A percentile compares a stretch with the other conserved stretches of the same genome.
phyloP scores from a whole-genome alignment of 2,797 vertebrate genomes.

The Platyrinchus mystaceus region DNA sequence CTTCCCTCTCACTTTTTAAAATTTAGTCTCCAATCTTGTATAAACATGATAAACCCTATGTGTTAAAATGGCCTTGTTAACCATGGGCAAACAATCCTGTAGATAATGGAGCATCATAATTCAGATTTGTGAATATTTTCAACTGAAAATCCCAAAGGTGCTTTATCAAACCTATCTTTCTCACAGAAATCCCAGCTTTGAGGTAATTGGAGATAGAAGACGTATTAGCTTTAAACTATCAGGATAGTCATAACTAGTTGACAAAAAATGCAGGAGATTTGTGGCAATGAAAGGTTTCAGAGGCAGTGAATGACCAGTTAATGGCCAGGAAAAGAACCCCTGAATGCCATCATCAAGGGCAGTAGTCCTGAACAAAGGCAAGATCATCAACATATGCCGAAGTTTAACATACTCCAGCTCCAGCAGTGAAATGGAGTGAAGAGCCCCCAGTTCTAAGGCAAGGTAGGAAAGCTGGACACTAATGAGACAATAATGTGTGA shows the following conservation, averaged over 20 bases:
- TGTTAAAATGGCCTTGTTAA: neutral
- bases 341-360: neutral
- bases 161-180: neutral
- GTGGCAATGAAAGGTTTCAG: neutral
- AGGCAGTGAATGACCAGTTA: neutral
- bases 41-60: fast-evolving
- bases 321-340: neutral
- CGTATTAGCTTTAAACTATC: neutral
- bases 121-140: neutral
- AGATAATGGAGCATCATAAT: neutral
- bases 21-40: neutral
- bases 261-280: neutral
- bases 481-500: neutral
- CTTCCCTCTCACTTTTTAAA: neutral
- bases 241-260: neutral
- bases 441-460: neutral
- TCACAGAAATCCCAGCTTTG: neutral
- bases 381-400: neutral
- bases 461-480: neutral
- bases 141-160: neutral
- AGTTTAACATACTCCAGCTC: neutral
- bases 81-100: neutral
- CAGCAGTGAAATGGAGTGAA: neutral
- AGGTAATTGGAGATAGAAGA: neutral
- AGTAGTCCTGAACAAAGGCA: neutral